Conservation (phyloP, 1,140 invertebrate genomes). For the Hestina assimilis region DNA sequence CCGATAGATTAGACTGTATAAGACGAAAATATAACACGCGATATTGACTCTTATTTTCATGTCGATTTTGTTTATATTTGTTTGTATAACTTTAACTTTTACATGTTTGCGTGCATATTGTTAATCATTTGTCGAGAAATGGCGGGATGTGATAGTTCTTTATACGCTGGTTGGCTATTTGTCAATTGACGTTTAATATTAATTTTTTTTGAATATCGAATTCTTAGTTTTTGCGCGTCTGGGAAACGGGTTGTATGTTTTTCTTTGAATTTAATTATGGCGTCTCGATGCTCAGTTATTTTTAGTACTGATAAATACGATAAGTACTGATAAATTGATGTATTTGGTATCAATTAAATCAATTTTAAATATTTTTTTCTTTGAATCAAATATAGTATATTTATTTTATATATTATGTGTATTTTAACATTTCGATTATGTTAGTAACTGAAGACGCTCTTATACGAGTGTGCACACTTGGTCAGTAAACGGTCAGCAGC, state of each 20-base stretch:
- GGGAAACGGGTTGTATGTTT: conserved; percentile 9
- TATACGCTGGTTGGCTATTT: background rate
- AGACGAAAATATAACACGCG: background rate
- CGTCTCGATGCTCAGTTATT: conserved; percentile 14
- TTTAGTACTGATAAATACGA: conserved; percentile 10
- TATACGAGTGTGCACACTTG: no score
- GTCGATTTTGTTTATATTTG: background rate
- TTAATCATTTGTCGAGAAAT: background rate
- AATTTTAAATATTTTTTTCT: no score
- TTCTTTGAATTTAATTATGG: conserved; percentile 26
- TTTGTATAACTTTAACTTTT: no score
- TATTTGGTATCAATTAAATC: no score
- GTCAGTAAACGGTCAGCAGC: no score
- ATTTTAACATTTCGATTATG: no score
- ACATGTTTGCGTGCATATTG: background rate
- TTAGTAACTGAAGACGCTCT: no score
- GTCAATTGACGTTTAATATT: background rate
- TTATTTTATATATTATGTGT: no score
- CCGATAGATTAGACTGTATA: conserved; percentile 6
- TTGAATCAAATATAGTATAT: no score
- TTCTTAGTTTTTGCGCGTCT: conserved; percentile 23
- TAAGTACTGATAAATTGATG: no score
- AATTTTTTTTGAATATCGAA: background rate
- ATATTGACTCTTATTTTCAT: background rate
- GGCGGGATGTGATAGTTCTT: conserved; percentile 1